A percentile compares a stretch with the other conserved stretches of the same genome.
phyloP scores from a whole-genome alignment of 37 sponge, comb jelly and placozoan species.

The Mnemiopsis leidyi region DNA sequence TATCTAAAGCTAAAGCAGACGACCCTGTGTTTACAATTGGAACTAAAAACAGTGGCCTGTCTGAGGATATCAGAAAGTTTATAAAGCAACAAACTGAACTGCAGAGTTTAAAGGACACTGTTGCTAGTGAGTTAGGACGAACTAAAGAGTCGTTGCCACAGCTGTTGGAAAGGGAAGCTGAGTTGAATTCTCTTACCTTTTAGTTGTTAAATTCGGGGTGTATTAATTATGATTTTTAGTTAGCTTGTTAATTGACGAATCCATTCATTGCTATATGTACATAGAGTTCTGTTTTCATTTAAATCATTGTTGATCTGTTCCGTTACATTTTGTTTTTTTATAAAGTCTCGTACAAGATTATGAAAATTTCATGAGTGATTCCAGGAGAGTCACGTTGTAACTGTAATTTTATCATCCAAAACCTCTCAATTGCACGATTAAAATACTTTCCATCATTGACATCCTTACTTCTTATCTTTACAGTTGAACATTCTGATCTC shows the following conservation, averaged over 20 bases:
- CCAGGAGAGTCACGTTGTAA: too few species aligned
- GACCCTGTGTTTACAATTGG: slow-evolving; percentile 58
- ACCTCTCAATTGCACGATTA: not conserved
- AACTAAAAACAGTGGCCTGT: not conserved
- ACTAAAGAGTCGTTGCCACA: slow-evolving; percentile 28
- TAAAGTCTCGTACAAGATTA: too few species aligned
- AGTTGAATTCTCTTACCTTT: not conserved
- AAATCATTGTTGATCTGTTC: too few species aligned
- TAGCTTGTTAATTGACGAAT: too few species aligned
- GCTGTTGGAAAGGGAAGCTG: slow-evolving; percentile 30
- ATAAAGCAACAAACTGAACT: slow-evolving; percentile 63
- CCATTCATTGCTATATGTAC: too few species aligned
- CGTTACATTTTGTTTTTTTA: too few species aligned
- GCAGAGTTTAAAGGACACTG: not conserved
- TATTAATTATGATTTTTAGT: too few species aligned
- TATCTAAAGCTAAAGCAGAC: not conserved
- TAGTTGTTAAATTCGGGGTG: not conserved
- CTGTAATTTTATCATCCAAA: not conserved
- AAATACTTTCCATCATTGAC: too few species aligned
- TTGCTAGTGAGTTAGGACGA: not conserved
- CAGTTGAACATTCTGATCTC: too few species aligned
- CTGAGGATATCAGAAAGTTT: slow-evolving; percentile 4
- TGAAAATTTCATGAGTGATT: too few species aligned
- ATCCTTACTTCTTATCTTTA: too few species aligned
- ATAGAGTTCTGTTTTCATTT: too few species aligned